Base-by-base conservation (phyloP, 1,140 invertebrate species). In the Drosophila mayri region DNA sequence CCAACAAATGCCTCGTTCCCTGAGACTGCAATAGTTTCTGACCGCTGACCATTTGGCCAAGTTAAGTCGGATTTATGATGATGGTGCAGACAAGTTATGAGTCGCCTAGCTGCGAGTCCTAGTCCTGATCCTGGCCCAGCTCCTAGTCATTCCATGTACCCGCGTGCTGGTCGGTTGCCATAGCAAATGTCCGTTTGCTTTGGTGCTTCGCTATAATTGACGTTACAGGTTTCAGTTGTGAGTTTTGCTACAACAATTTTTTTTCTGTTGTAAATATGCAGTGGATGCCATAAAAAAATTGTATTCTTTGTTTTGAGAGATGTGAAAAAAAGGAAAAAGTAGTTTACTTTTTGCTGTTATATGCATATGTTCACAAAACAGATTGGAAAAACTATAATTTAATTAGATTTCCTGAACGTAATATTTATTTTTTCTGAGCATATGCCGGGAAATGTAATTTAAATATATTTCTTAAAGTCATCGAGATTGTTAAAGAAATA, bases 51-150 rank as follows among this genome's bases (percentile, higher is more conserved):
- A 55, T 68, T 59, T 77, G 46, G 49, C 63, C 54, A 46, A 77
- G 83, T 87, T 82, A 87, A 86, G 83, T 86, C 79, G 83, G 79
- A 86, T 86, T 86, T 86, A 86, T 86, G 82, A 81, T 86, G 79
- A 86, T 81, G 76, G 47, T 72, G 65, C 65, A 71, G 44, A 50
- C 52, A 58, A 71, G 70, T 60, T 65, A 61, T 68, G 32, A 41
- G 60, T 22, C 37, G 43, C 30, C 47, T 30, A 35, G 46, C 25
- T 22, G 14, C 57, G 43, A 37, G n/a, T 47, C n/a, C 54, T 50
- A 37, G 32, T 57, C 3, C 44, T 37, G 28, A 60, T 72, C 22
- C 52, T 16, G 4, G 20, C 6, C 6, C 40, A n/a, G 11, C 20
- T 62, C 4, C 47, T 12, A 58, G 18, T 52, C 16, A 41, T 32